Evolutionary conservation across 2,113 vertebrate species (phyloP), one percentile per base, ranked within the genome.

Genomic region (Suricata suricatta): DNA sequence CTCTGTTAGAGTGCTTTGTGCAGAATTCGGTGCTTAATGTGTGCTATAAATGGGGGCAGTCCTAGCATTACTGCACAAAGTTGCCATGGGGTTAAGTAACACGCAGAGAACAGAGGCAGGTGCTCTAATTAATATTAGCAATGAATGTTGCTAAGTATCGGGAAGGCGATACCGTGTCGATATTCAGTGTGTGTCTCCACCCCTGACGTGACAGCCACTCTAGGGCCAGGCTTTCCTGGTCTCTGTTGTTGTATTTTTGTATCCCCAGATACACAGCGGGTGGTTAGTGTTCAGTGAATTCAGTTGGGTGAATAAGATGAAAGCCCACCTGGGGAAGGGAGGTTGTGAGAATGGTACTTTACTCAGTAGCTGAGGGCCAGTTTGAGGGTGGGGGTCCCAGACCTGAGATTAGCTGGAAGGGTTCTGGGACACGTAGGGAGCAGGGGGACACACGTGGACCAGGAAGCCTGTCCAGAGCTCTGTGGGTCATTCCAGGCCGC

Each of bases 21-120:
- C 23, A 14, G 35, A 31, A 13, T 4, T 4, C 3, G 2, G n/a
- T 21, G 17, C 72, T 44, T 25, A 41, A 0, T 11, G 0, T 3
- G 5, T 47, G 31, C 82, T n/a, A 13, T 29, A 60, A 23, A 0
- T 5, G 35, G n/a, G n/a, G 11, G 38, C 33, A 3, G 1, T 5
- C 5, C 10, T 5, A 5, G 0, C 2, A 0, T 33, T 71, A 2
- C 27, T 3, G 23, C 11, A 2, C 7, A 5, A 8, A 29, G 41
- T 47, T 44, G 38, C 25, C 33, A 2, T 74, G 83, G 74, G 23
- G 68, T 54, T 77, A 47, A 71, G 2, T 54, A 3, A 31, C 8
- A 5, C 7, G 8, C 15, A n/a, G 16, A 68, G 41, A 11, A 19
- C 19, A 38, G 41, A 74, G 4, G 44, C 35, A 5, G 25, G 25